Conservation (phyloP, 1,140 invertebrate species). For the Philotrypesis tridentata region DNA sequence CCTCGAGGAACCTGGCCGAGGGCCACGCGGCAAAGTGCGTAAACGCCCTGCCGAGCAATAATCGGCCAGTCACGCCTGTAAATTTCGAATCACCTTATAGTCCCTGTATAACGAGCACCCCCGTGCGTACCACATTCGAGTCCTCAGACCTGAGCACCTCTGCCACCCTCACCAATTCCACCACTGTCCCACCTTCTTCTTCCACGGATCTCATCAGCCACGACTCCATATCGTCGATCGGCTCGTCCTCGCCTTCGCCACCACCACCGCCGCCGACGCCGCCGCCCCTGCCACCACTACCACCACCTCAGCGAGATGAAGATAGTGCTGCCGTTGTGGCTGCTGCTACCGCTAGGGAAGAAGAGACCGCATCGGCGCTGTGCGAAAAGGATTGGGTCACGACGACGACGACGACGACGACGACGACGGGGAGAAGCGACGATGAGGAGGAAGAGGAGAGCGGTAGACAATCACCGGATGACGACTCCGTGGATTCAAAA, state of each 20-base stretch:
- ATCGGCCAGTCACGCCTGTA: conserved; percentile 61
- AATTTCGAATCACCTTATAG: conserved; percentile 59
- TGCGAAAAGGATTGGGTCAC: not conserved
- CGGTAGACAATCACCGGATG: conserved; percentile 27
- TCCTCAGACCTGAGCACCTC: conserved; percentile 40
- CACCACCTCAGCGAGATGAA: not conserved
- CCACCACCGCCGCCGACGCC: not conserved
- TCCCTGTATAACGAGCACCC: conserved; percentile 67
- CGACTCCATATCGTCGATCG: conserved; percentile 30
- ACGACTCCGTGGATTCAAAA: conserved; percentile 61
- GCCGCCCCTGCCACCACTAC: not conserved
- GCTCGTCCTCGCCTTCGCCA: conserved; percentile 20
- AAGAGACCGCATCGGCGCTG: not conserved
- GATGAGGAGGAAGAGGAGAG: not conserved
- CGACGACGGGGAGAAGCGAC: not conserved
- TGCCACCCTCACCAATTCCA: conserved; percentile 66
- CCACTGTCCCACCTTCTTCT: conserved; percentile 63
- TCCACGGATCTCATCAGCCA: conserved; percentile 37
- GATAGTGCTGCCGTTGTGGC: not conserved
- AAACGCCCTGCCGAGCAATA: conserved; percentile 55
- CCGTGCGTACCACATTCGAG: conserved; percentile 65
- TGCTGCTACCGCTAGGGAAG: conserved; percentile 37
- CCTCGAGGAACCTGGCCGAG: conserved; percentile 64
- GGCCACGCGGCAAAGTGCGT: conserved; percentile 70
- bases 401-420: not conserved